These are phyloP conservation scores for Pristionchus entomophagus DNA, from an alignment of 2,888 invertebrate genomes.

Conservation along the genomic window DNA sequence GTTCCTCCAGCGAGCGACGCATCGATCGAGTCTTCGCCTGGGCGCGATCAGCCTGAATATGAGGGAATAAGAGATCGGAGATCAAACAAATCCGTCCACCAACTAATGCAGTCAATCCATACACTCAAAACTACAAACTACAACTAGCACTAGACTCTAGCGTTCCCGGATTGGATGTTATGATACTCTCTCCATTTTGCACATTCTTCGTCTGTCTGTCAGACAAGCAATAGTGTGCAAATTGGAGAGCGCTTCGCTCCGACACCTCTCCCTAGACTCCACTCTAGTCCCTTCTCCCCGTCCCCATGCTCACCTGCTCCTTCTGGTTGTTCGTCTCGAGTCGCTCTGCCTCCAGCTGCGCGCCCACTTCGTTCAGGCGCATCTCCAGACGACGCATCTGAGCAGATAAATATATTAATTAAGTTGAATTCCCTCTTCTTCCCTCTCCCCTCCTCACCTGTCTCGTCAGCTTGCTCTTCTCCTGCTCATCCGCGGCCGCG, in stretches of 20 bases:
- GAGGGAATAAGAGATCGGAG: neutral
- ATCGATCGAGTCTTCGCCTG: slow-evolving; percentile 42
- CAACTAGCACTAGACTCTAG: no score
- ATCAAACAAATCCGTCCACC: neutral
- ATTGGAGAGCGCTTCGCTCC: no score
- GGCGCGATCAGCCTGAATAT: slow-evolving; percentile 43
- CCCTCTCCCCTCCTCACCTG: slow-evolving; percentile 39
- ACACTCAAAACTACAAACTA: no score
- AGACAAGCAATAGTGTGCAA: no score
- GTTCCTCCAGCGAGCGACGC: slow-evolving; percentile 49
- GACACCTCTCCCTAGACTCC: neutral
- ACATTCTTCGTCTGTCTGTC: no score
- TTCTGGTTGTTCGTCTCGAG: slow-evolving; percentile 48
- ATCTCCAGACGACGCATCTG: slow-evolving; percentile 51
- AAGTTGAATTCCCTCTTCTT: neutral
- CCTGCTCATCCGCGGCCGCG: slow-evolving; percentile 39
- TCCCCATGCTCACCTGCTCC: slow-evolving; percentile 42
- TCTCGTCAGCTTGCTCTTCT: slow-evolving; percentile 53
- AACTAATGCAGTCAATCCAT: neutral
- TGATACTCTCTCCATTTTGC: no score
- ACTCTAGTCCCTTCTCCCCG: neutral
- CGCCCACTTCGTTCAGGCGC: slow-evolving; percentile 48
- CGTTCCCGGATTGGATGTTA: no score
- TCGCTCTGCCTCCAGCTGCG: slow-evolving; percentile 48
- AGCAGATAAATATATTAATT: neutral